Conservation (phyloP, 2,113 vertebrate species). For the Sorex fumeus region DNA sequence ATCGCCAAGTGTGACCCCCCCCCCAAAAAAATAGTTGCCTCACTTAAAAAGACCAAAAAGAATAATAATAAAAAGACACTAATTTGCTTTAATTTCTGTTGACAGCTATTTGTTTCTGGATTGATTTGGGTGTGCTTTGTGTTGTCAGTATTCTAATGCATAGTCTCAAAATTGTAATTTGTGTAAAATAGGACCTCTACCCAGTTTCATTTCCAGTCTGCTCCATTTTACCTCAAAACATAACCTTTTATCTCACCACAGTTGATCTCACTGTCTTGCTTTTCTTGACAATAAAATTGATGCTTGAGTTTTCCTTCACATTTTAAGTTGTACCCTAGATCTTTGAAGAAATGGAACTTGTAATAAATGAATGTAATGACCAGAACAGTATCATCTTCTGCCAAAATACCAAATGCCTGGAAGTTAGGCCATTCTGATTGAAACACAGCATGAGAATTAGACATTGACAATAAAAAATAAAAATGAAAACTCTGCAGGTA, state of each 20-base stretch:
- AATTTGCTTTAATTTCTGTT: constrained; percentile 45
- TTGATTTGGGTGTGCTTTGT: constrained; percentile 26
- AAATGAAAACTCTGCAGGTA: neutral
- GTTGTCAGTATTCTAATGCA: neutral
- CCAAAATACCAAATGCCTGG: neutral
- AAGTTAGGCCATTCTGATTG: neutral
- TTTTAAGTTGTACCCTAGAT: constrained; percentile 61
- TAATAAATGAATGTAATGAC: constrained; percentile 45
- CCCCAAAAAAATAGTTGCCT: too few species aligned
- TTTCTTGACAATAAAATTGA: constrained; percentile 10
- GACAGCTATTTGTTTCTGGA: constrained; percentile 18
- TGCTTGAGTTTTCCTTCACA: neutral
- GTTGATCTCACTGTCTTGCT: constrained; percentile 12
- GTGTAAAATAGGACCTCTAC: neutral
- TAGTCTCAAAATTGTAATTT: constrained; percentile 45
- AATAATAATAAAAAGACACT: constrained; percentile 16
- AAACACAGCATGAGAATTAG: neutral
- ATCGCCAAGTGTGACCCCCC: too few species aligned
- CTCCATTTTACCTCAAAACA: constrained; percentile 26
- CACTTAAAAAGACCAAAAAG: too few species aligned
- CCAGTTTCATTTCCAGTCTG: constrained; percentile 41
- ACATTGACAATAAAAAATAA: neutral
- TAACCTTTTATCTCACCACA: neutral
- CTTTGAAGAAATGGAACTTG: neutral
- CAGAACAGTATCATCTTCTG: constrained; percentile 20